Evolutionary conservation across 2,888 invertebrate species (phyloP), one percentile per base, ranked within the genome.

Genomic region (Auanema sp.): DNA sequence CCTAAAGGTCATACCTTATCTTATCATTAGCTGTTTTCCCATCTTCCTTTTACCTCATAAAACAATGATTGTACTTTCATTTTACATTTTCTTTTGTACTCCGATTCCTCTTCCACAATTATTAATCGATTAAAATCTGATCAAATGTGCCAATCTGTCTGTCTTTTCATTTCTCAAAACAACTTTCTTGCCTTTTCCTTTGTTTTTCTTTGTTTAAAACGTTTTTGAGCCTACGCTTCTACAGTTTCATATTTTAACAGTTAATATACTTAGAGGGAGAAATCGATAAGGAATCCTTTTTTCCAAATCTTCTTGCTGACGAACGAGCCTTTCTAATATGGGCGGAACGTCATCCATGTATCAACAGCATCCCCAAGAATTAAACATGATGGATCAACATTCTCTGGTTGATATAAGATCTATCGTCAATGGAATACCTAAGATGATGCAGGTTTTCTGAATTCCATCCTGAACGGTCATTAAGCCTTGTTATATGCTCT

Each of bases 391-490:
- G 58, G 72, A 72, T 47, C 69, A 69, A 24, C 75, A 72, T 58
- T 71, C 71, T 42, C 76, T 76, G 50, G 76, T 75, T 24, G 77
- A 78, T 58, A 78, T 77, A 74, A 76, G 77, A 58, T 64, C 71
- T 58, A 74, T 79, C 54, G 77, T 79, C 58, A 76, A 78, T 59
- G 77, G 77, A 14, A 79, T 79, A 18, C 79, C 78, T n/a, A 79
- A 79, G 64, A 79, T 79, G 78, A 77, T 79, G 67, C 79, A 78
- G 74, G 78, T 71, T 49, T 23, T 6, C 18, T 2, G 56, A 21
- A 14, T 40, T 55, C 23, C 6, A 23, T n/a, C 55, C 10, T 24
- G 25, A 33, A 24, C 55, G n/a, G n/a, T n/a, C 16, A 8, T 40
- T n/a, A n/a, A n/a, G 8, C 18, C 8, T 52, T n/a, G 6, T 8